phyloP scores from a whole-genome alignment of 2,888 invertebrate species.

The Calephelis perditalis region DNA sequence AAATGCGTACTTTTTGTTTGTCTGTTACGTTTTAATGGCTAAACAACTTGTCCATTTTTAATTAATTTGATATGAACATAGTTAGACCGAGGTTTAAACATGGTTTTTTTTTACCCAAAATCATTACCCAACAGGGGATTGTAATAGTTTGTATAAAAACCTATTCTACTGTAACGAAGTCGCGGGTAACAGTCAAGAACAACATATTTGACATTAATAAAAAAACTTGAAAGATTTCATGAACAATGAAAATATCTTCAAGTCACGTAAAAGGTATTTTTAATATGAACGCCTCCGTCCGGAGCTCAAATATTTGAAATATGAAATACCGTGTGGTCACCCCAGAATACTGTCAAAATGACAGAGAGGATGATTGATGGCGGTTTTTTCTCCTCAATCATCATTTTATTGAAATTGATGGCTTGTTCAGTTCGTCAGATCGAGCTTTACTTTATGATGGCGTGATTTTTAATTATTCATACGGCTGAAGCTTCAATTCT shows the following conservation, averaged over 20 bases:
- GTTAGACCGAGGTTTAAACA: no score
- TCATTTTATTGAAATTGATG: conserved; percentile 66
- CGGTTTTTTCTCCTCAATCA: conserved; percentile 51
- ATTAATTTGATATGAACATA: no score
- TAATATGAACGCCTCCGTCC: conserved; percentile 22
- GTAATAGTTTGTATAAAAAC: no score
- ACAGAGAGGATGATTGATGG: conserved; percentile 53
- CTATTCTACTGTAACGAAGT: no score
- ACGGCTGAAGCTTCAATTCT: not conserved
- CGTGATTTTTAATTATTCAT: conserved; percentile 33
- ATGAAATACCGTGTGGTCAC: conserved; percentile 32
- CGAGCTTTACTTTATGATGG: conserved; percentile 36
- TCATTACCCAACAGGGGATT: no score
- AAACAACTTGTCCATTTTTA: no score
- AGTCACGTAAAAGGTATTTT: conserved; percentile 23
- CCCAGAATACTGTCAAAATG: conserved; percentile 42
- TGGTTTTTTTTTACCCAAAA: no score
- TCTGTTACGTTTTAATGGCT: no score
- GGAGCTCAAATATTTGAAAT: conserved; percentile 29
- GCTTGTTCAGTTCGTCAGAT: conserved; percentile 40
- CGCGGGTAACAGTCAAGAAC: no score
- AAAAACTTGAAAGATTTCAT: not conserved
- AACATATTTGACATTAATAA: not conserved
- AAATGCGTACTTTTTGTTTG: no score
- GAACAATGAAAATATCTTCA: conserved; percentile 3